A percentile compares a stretch with the other conserved stretches of the same genome.
These are phyloP conservation scores for Drosophila repleta DNA, from an alignment of 1,140 invertebrate genomes.

Conservation along the genomic window DNA sequence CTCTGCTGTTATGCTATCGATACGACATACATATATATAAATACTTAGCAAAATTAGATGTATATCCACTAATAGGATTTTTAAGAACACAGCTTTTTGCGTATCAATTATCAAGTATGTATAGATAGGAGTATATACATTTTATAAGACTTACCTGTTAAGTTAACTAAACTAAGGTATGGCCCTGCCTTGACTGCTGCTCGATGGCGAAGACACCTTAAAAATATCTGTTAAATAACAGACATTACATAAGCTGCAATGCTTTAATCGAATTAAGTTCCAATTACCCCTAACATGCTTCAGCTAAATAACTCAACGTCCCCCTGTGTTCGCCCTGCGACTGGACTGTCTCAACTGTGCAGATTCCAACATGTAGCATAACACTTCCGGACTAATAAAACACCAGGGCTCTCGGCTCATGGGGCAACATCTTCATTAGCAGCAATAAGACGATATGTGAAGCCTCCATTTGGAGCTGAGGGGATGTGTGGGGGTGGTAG, in stretches of 20 bases:
- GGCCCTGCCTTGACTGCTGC: neutral
- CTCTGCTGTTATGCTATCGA: no score
- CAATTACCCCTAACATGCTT: conserved; percentile 35
- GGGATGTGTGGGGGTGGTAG: conserved; percentile 18
- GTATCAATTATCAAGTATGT: no score
- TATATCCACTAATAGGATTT: no score
- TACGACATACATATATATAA: no score
- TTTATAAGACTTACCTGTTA: no score
- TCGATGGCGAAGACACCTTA: neutral
- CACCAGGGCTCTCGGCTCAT: conserved; percentile 39
- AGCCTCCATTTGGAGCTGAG: conserved; percentile 27
- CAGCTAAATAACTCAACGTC: conserved; percentile 7
- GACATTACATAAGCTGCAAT: conserved; percentile 35
- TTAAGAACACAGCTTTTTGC: no score
- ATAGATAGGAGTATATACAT: no score
- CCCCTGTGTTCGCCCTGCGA: neutral
- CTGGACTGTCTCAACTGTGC: conserved; percentile 31
- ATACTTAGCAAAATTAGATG: no score
- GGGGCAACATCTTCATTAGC: conserved; percentile 74
- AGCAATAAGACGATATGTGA: conserved; percentile 57
- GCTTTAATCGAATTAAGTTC: conserved; percentile 40
- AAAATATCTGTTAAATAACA: conserved; percentile 35
- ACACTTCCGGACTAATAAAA: conserved; percentile 77
- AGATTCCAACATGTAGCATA: conserved; percentile 59
- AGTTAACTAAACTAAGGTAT: no score